phyloP scores from a whole-genome alignment of 2,113 vertebrate genomes.

The Erinaceus europaeus region DNA sequence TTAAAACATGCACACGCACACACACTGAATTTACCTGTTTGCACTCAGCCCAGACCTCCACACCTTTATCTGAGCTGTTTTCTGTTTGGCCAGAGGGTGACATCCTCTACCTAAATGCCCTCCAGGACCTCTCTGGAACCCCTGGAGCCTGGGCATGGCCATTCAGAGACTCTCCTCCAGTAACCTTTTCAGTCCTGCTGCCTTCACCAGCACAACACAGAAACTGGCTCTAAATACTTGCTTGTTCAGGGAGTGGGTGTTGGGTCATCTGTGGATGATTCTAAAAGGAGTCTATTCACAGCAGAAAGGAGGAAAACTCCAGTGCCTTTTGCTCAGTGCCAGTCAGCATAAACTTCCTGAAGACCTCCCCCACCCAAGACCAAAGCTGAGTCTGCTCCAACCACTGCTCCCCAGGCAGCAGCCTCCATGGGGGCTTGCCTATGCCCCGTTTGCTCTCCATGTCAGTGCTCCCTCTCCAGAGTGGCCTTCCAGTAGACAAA shows the following conservation, averaged over 20 bases:
- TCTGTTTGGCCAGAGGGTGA: neutral
- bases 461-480: neutral
- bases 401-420: too few species aligned
- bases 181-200: neutral
- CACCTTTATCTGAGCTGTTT: neutral
- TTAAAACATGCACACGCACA: neutral
- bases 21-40: neutral
- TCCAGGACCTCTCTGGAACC: too few species aligned
- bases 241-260: neutral
- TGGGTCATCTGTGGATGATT: too few species aligned
- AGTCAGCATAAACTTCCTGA: too few species aligned
- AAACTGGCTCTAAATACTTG: accelerated
- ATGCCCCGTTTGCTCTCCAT: neutral
- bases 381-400: neutral
- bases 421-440: neutral
- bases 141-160: too few species aligned
- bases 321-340: too few species aligned
- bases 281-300: neutral
- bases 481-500: neutral
- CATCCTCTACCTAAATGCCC: too few species aligned
- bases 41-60: accelerated
- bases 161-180: too few species aligned
- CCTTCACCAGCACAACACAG: neutral
- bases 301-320: neutral
- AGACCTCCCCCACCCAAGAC: neutral